phyloP scores from a whole-genome alignment of 2,113 vertebrate species.

The Clarias batrachus region DNA sequence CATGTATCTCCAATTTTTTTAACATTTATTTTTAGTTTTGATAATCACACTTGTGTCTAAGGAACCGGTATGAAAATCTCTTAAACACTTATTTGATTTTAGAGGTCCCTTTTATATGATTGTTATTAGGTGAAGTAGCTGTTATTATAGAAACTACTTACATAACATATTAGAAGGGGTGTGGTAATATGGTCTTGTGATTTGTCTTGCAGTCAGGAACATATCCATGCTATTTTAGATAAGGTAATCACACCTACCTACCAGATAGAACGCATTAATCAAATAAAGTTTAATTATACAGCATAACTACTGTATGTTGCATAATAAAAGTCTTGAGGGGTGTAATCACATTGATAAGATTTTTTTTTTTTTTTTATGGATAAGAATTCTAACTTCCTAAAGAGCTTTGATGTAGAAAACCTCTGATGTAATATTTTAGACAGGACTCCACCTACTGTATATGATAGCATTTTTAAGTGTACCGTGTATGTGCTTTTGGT shows the following conservation, averaged over 20 bases:
- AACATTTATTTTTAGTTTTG: not conserved
- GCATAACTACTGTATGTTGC: not conserved
- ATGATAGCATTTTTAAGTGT: not conserved
- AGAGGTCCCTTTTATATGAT: no score
- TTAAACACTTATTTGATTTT: no score
- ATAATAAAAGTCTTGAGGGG: not conserved
- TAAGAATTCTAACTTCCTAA: not conserved
- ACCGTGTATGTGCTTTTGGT: not conserved
- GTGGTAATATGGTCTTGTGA: not conserved
- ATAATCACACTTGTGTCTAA: no score
- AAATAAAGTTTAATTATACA: not conserved
- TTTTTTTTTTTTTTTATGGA: not conserved
- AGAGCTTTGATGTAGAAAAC: not conserved
- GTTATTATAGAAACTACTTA: no score
- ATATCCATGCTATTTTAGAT: not conserved
- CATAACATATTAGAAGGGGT: not conserved
- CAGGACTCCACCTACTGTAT: not conserved
- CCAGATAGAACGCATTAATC: not conserved
- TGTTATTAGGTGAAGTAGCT: not conserved
- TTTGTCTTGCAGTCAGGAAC: not conserved
- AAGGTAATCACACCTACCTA: not conserved
- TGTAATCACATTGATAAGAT: not conserved
- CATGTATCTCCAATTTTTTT: no score
- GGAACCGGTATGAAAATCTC: no score
- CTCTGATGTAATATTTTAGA: not conserved